Conservation (phyloP, 2,113 vertebrate species). For the Phaetusa simplex region DNA sequence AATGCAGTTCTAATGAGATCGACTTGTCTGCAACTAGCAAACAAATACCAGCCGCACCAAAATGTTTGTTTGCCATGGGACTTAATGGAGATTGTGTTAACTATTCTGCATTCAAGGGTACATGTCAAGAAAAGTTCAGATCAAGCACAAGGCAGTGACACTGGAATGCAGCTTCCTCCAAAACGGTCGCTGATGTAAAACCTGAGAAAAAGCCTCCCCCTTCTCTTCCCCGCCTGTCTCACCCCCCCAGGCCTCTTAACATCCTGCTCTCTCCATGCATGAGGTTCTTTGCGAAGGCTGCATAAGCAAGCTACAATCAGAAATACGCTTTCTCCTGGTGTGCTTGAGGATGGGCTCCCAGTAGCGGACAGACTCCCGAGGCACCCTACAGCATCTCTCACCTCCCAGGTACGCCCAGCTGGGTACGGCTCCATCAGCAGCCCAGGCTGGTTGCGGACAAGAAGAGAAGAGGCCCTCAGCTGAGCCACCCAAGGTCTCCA, state of each 20-base stretch:
- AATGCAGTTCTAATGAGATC: slow-evolving; percentile 51
- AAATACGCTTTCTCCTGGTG: neutral
- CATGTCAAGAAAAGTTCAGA: slow-evolving; percentile 55
- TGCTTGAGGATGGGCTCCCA: neutral
- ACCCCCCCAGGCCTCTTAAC: neutral
- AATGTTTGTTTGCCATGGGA: slow-evolving; percentile 46
- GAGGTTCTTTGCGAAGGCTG: neutral
- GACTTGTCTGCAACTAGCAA: slow-evolving; percentile 46
- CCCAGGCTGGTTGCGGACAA: neutral
- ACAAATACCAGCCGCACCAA: slow-evolving; percentile 49
- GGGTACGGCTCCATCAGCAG: neutral
- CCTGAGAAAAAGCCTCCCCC: neutral
- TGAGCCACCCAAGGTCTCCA: neutral
- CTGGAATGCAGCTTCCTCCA: slow-evolving; percentile 45
- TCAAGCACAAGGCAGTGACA: slow-evolving; percentile 19
- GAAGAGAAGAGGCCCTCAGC: neutral
- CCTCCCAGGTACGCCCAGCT: neutral
- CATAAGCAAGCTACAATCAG: neutral
- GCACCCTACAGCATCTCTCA: neutral
- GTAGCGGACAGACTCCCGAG: neutral
- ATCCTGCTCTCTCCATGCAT: neutral
- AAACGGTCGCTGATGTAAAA: neutral
- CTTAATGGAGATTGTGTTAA: slow-evolving; percentile 53
- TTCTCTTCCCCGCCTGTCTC: accelerated
- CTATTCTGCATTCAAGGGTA: slow-evolving; percentile 16